Evolutionary conservation across 2,888 invertebrate genomes (phyloP).

Genomic region (Leucophenga montana): DNA sequence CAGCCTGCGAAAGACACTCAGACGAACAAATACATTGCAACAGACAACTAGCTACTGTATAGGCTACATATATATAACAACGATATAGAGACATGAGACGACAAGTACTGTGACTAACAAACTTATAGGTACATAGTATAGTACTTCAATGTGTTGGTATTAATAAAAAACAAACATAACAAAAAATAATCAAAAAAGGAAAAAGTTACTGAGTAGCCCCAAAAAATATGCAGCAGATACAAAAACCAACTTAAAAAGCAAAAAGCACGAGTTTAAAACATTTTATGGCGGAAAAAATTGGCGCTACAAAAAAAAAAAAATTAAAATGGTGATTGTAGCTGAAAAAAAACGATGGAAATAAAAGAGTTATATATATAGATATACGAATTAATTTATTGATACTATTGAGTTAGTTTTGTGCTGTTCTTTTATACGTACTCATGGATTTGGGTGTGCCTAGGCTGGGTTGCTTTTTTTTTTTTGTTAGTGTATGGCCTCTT

Average conservation of each 20-base stretch:
- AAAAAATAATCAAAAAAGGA: not conserved
- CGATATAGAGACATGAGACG: conserved; percentile 21
- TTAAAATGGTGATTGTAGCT: conserved; percentile 43
- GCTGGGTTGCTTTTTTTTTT: not conserved
- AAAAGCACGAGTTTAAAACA: conserved; percentile 42
- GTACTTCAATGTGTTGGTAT: not conserved
- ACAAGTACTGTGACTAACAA: conserved; percentile 22
- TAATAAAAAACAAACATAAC: not conserved
- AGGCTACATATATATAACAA: not conserved
- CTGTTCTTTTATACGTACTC: not conserved
- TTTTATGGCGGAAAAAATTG: conserved; percentile 9
- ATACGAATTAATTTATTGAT: conserved; percentile 66
- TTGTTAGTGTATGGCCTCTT: not conserved
- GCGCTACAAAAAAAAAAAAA: conserved; percentile 27
- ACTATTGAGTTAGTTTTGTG: conserved; percentile 36
- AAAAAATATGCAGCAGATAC: not conserved
- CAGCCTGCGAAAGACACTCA: not conserved
- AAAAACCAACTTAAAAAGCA: conserved; percentile 10
- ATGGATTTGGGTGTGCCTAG: not conserved
- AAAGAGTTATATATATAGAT: conserved; percentile 48
- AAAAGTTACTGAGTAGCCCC: not conserved
- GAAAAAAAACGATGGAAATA: not conserved
- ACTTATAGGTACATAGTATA: conserved; percentile 7
- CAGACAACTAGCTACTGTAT: not conserved
- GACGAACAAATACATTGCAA: not conserved